These are phyloP conservation scores for Drosophila maculinotata DNA, from an alignment of 2,888 invertebrate species.

Conservation along the genomic window DNA sequence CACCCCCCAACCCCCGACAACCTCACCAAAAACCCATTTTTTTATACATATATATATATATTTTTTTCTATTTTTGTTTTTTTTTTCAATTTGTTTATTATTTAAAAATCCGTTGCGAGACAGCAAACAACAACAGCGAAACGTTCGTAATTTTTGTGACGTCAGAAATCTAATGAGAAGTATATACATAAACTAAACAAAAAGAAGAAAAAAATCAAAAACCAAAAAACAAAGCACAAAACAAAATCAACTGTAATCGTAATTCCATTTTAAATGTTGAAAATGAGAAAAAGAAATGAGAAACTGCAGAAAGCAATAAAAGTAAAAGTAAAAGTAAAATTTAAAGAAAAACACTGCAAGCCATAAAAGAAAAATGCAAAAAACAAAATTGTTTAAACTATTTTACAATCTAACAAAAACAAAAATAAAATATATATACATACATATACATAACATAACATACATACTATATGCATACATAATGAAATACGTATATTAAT, in stretches of 20 bases:
- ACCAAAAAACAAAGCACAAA: conserved; percentile 21
- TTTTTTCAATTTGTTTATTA: conserved; percentile 47
- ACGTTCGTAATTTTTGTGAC: conserved; percentile 84
- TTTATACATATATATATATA: neutral
- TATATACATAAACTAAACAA: conserved; percentile 38
- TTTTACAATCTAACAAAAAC: conserved; percentile 56
- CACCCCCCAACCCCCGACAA: neutral
- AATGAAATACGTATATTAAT: conserved; percentile 40
- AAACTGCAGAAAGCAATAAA: conserved; percentile 50
- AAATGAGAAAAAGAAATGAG: conserved; percentile 23
- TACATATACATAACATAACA: conserved; percentile 26
- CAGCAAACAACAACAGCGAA: conserved; percentile 69
- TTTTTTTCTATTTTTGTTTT: conserved; percentile 4
- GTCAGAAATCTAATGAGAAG: conserved; percentile 82
- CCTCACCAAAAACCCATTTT: neutral
- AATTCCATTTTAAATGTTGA: conserved; percentile 28
- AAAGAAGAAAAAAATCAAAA: conserved; percentile 23
- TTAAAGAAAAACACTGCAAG: conserved; percentile 27
- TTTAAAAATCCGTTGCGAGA: conserved; percentile 84
- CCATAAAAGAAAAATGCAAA: conserved; percentile 44
- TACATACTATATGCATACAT: conserved; percentile 44
- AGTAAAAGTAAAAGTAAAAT: conserved; percentile 19
- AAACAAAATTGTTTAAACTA: conserved; percentile 61
- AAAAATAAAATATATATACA: conserved; percentile 33
- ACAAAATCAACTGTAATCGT: conserved; percentile 31